Percentiles rank a stretch among this genome's conserved stretches.
Evolutionary conservation across 2,888 invertebrate species (phyloP).

Genomic region (Synanthedon andrenaeformis): DNA sequence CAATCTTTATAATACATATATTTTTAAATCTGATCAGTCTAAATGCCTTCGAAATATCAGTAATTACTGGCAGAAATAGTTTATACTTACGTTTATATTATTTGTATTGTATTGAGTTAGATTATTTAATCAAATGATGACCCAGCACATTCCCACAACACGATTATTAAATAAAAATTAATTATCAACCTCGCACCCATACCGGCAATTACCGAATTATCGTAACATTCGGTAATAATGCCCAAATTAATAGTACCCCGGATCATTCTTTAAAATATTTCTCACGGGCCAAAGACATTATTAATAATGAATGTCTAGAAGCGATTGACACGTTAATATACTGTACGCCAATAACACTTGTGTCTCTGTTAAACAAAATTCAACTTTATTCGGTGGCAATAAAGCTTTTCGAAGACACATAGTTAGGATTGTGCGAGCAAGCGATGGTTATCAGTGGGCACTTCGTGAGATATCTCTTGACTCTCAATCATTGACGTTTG

Average conservation of each 20-base stretch:
- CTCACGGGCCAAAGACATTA: constrained; percentile 62
- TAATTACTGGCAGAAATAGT: too few relatives aligned
- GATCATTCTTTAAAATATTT: constrained; percentile 47
- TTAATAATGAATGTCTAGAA: constrained; percentile 50
- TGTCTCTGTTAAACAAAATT: constrained; percentile 9
- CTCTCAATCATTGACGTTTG: constrained; percentile 37
- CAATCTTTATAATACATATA: too few relatives aligned
- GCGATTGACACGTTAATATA: constrained; percentile 64
- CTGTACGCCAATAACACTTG: constrained; percentile 18
- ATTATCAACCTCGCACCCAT: constrained; percentile 50
- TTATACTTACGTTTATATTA: too few relatives aligned
- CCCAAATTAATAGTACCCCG: constrained; percentile 54
- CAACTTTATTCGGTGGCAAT: constrained; percentile 8
- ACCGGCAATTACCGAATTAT: constrained; percentile 59
- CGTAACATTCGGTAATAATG: constrained; percentile 29
- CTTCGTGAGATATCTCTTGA: constrained; percentile 38
- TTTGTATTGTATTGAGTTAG: too few relatives aligned
- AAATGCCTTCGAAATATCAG: too few relatives aligned
- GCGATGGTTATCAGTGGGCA: constrained; percentile 44
- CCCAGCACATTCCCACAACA: constrained; percentile 49
- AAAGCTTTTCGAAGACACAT: constrained; percentile 7
- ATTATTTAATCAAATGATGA: constrained; percentile 18
- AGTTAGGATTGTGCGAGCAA: constrained; percentile 21
- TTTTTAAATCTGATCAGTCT: too few relatives aligned
- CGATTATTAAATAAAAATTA: constrained; percentile 50